Evolutionary conservation across 2,113 vertebrate species (phyloP), one percentile per base, ranked within the genome.

Genomic region (Gila orcuttii): DNA sequence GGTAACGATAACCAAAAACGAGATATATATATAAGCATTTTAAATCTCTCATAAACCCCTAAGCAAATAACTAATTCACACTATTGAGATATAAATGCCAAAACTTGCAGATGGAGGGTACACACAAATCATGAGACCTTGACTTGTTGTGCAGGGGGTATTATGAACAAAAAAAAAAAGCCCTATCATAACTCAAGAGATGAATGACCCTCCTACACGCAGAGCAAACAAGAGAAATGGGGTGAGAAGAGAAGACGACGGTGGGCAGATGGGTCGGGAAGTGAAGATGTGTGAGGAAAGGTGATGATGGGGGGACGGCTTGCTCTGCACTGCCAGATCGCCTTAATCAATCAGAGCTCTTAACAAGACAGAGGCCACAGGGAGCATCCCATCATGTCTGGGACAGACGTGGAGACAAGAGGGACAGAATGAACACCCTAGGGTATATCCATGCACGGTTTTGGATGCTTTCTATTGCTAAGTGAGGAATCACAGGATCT

Each of bases 271-370:
- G 82, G 86, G 45, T 74, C 73, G 39, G 52, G 62, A 84, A 83
- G 86, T 79, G 82, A 73, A 81, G 80, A 39, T 79, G 84, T 82
- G 28, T 85, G 79, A 81, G 85, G 84, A 79, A 88, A 79, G 84
- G 79, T 86, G 82, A 59, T 62, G 74, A 59, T 73, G 55, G 69
- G 84, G 87, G 66, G 69, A 25, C 2, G 28, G 36, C 47, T 75
- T 25, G 75, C 83, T 52, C 45, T 25, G 45, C 47, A 73, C 68
- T 81, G 71, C 79, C 80, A 85, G 76, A 86, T 62, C 52, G 25
- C 39, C 39, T 80, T 86, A 87, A 90, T 88, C 86, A 86, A 86
- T 87, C 89, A 87, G 47, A 23, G 83, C 50, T 59, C 50, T 76
- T 76, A 90, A 84, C 86, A 87, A 85, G 76, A 83, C 86, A 88